These are phyloP conservation scores for Murina feae DNA, from an alignment of 2,113 vertebrate species.

Conservation along the genomic window DNA sequence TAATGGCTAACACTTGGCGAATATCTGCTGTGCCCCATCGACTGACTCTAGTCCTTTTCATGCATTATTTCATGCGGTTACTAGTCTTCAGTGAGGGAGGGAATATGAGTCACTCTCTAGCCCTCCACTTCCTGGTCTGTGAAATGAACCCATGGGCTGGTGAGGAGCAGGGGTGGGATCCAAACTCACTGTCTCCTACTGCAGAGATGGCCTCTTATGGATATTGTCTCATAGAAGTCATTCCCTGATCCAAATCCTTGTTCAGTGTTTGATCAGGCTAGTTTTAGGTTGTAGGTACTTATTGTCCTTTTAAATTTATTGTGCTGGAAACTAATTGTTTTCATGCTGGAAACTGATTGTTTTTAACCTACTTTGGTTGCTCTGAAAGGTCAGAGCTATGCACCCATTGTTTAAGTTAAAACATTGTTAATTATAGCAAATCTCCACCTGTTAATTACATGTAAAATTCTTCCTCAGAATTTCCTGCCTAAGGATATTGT, in stretches of 20 bases:
- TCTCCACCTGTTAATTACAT: too few species aligned
- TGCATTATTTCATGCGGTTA: background rate
- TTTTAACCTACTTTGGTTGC: too few species aligned
- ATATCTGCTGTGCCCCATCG: background rate
- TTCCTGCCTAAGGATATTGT: too few species aligned
- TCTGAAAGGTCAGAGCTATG: too few species aligned
- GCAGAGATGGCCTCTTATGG: too few species aligned
- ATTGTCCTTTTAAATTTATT: background rate
- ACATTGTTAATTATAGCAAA: too few species aligned
- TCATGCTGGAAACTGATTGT: too few species aligned
- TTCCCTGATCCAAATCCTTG: background rate
- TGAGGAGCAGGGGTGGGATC: background rate
- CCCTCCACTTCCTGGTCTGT: background rate
- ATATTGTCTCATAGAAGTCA: background rate
- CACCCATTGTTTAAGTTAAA: too few species aligned
- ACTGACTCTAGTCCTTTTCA: background rate
- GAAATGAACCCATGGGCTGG: background rate
- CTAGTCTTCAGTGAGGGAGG: background rate
- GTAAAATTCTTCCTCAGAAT: too few species aligned
- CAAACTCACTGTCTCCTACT: background rate
- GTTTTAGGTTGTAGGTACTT: background rate
- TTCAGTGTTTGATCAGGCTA: background rate
- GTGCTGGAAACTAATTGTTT: too few species aligned
- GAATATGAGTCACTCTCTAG: too few species aligned
- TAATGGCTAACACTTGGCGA: background rate